phyloP scores from a whole-genome alignment of 1,140 invertebrate species.

The Laupala kohalensis region DNA sequence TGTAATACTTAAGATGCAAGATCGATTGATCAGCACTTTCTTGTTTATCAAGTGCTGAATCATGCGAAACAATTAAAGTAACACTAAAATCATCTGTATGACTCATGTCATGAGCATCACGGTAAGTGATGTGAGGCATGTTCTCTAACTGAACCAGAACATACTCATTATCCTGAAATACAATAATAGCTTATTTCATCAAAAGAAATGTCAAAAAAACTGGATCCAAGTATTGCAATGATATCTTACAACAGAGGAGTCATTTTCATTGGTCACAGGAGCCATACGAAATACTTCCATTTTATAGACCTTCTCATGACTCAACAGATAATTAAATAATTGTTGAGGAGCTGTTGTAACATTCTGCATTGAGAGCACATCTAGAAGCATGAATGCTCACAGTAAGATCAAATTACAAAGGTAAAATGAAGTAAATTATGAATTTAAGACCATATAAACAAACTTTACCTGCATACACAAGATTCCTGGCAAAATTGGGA shows the following conservation, averaged over 20 bases:
- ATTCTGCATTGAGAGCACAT: conserved; percentile 41
- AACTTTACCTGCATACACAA: conserved; percentile 53
- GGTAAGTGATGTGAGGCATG: conserved; percentile 41
- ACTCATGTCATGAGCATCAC: conserved; percentile 44
- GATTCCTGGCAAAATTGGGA: conserved; percentile 69
- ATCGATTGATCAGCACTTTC: conserved; percentile 28
- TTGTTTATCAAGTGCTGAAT: conserved; percentile 28
- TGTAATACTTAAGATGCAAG: conserved; percentile 55
- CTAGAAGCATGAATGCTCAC: conserved; percentile 26
- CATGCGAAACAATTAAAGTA: conserved; percentile 48
- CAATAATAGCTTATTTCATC: not conserved
- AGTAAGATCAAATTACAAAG: no score
- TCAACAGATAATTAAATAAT: conserved; percentile 58
- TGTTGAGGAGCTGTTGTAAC: conserved; percentile 48
- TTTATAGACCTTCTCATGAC: conserved; percentile 52
- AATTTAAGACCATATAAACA: conserved; percentile 14
- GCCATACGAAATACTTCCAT: conserved; percentile 58
- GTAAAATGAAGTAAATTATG: no score
- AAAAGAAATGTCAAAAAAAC: not conserved
- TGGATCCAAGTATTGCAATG: no score
- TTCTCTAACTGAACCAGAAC: conserved; percentile 45
- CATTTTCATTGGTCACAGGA: conserved; percentile 25
- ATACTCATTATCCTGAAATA: conserved; percentile 30
- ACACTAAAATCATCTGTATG: conserved; percentile 57
- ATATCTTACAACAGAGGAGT: not conserved